phyloP scores from a whole-genome alignment of 2,797 vertebrate genomes.

The Gorsachius magnificus region DNA sequence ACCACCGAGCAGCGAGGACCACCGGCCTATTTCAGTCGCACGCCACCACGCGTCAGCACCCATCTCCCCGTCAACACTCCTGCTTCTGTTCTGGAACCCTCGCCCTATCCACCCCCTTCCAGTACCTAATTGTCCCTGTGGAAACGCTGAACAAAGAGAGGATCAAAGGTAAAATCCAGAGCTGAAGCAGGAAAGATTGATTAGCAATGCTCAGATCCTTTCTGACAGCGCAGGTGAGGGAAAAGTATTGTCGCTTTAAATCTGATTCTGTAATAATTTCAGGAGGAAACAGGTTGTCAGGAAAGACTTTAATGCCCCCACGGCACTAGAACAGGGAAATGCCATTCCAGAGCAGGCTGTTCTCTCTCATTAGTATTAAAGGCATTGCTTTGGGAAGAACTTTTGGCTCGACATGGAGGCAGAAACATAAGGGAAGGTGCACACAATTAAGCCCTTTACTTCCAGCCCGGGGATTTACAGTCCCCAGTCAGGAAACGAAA shows the following conservation, averaged over 20 bases:
- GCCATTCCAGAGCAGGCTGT: not conserved
- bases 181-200: not conserved
- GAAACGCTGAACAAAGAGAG: not conserved
- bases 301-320: not conserved
- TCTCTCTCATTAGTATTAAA: not conserved
- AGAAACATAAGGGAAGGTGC: not conserved
- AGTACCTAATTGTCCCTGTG: not conserved
- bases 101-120: not conserved
- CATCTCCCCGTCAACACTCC: not conserved
- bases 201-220: not conserved
- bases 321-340: not conserved
- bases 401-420: no score
- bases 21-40: accelerated
- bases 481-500: not conserved
- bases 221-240: not conserved
- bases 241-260: not conserved
- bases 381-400: not conserved
- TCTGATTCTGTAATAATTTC: not conserved
- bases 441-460: not conserved
- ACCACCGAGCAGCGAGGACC: not conserved
- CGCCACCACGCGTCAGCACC: accelerated
- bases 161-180: not conserved
- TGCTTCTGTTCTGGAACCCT: not conserved
- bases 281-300: not conserved
- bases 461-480: not conserved